phyloP scores from a whole-genome alignment of 1,140 invertebrate genomes.

The Aphaenogaster ashmeadi region DNA sequence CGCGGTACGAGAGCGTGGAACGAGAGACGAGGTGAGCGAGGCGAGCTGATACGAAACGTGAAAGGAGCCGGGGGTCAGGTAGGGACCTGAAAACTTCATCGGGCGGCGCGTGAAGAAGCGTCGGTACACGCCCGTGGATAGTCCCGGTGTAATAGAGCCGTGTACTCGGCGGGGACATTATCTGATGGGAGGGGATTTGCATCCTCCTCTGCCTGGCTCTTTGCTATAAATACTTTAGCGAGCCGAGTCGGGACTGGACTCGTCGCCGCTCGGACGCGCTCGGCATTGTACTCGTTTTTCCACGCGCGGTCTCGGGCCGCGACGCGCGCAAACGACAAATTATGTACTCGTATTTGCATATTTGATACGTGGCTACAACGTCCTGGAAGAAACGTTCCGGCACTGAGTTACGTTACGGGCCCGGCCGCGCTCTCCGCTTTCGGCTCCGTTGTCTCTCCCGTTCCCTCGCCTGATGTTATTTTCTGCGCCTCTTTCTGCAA shows the following conservation, averaged over 20 bases:
- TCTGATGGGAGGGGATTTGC: slow-evolving; percentile 79
- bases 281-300: slow-evolving; percentile 74
- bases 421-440: neutral
- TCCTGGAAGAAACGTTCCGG: slow-evolving; percentile 71
- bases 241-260: neutral
- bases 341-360: slow-evolving; percentile 80
- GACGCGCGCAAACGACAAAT: slow-evolving; percentile 77
- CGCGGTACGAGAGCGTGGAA: neutral
- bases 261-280: slow-evolving; percentile 24
- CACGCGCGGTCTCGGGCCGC: slow-evolving; percentile 36
- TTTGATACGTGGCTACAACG: slow-evolving; percentile 80
- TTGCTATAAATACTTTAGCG: slow-evolving; percentile 66
- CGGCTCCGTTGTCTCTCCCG: slow-evolving; percentile 2
- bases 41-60: neutral
- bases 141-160: slow-evolving; percentile 76
- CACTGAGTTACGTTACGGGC: slow-evolving; percentile 75
- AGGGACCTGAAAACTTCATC: slow-evolving; percentile 64
- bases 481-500: neutral
- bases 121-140: slow-evolving; percentile 65
- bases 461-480: neutral
- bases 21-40: slow-evolving; percentile 18
- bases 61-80: slow-evolving; percentile 2
- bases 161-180: slow-evolving; percentile 71
- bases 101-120: slow-evolving; percentile 34
- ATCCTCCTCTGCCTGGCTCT: slow-evolving; percentile 42